These are phyloP conservation scores for Escarpia spicata DNA, from an alignment of 2,888 invertebrate species.

Conservation along the genomic window DNA sequence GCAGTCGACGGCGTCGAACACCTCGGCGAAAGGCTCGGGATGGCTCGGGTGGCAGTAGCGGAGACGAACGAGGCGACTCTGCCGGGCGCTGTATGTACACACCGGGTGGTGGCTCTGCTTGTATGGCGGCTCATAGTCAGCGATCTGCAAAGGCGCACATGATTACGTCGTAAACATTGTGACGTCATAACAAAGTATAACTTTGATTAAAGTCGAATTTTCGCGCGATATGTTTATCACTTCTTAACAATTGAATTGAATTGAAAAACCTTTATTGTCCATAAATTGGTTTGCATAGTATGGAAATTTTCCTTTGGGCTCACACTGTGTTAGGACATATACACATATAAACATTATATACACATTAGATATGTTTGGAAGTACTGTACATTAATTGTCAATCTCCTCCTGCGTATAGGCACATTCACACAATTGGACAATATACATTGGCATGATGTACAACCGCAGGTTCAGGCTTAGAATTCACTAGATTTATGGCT, in stretches of 20 bases:
- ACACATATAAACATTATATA: too few relatives aligned
- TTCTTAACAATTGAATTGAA: neutral
- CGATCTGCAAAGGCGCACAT: conserved; percentile 70
- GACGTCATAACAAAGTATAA: neutral
- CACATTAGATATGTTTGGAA: too few relatives aligned
- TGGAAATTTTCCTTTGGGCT: too few relatives aligned
- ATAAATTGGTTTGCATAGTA: too few relatives aligned
- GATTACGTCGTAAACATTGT: neutral
- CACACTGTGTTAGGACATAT: too few relatives aligned
- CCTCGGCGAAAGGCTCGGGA: conserved; percentile 77
- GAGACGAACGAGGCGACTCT: conserved; percentile 74
- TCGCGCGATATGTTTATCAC: neutral
- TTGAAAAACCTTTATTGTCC: too few relatives aligned
- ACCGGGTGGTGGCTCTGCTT: conserved; percentile 87
- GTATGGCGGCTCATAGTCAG: conserved; percentile 89
- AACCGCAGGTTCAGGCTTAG: too few relatives aligned
- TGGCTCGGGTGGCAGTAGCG: conserved; percentile 80
- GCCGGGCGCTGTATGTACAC: conserved; percentile 80
- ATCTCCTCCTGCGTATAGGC: too few relatives aligned
- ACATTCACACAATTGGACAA: too few relatives aligned
- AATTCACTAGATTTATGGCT: too few relatives aligned
- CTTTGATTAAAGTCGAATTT: neutral
- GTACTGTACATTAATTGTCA: too few relatives aligned
- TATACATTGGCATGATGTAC: too few relatives aligned
- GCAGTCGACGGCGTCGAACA: conserved; percentile 82